These are phyloP conservation scores for Tonatia bakeri DNA, from an alignment of 2,113 vertebrate genomes.

Conservation along the genomic window DNA sequence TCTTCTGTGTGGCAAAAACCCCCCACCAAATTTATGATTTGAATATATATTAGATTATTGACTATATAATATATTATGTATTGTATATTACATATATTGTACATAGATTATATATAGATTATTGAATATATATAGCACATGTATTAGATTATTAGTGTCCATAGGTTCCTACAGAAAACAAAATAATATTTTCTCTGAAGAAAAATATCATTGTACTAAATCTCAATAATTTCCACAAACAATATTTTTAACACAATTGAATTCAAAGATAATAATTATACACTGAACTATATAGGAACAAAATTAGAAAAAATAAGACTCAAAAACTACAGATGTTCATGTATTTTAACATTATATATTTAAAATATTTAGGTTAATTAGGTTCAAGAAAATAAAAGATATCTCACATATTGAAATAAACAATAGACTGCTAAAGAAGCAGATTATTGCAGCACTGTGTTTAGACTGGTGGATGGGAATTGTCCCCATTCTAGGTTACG, in stretches of 20 bases:
- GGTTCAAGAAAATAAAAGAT: background rate
- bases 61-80: too few relatives aligned
- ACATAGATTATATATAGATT: too few relatives aligned
- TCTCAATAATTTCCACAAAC: background rate
- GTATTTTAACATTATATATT: background rate
- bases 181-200: background rate
- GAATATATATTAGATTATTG: background rate
- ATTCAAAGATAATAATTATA: background rate
- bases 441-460: slow-evolving; percentile 76
- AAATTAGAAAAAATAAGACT: background rate
- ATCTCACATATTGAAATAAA: background rate
- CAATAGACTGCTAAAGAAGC: background rate
- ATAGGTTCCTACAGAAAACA: background rate
- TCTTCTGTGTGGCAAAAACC: background rate
- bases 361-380: background rate
- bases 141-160: too few relatives aligned
- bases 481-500: slow-evolving; percentile 76
- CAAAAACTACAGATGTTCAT: background rate
- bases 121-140: too few relatives aligned
- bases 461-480: slow-evolving; percentile 80
- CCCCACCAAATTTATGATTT: background rate
- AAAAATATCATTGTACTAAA: background rate
- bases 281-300: background rate
- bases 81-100: background rate
- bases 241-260: background rate